Conservation (phyloP, 2,888 invertebrate species). For the Loripinus fragilis region DNA sequence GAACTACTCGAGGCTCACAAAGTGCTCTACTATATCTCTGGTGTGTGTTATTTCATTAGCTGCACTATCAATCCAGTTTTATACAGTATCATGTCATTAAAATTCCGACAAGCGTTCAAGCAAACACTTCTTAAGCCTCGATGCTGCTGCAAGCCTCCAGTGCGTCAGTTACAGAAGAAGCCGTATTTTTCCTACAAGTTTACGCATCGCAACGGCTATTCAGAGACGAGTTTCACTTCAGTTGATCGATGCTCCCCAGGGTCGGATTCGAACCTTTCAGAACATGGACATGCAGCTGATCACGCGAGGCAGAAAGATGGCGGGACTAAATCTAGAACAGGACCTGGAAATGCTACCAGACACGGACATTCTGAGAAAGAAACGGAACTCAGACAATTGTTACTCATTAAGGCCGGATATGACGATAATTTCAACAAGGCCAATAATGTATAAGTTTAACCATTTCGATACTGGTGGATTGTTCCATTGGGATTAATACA, state of each 20-base stretch:
- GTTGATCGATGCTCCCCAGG: slow-evolving; percentile 51
- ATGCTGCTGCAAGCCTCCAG: slow-evolving; percentile 54
- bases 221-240: slow-evolving; percentile 70
- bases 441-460: too few species aligned
- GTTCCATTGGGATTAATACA: too few species aligned
- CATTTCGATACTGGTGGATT: too few species aligned
- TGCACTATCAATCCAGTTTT: slow-evolving; percentile 96
- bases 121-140: slow-evolving; percentile 83
- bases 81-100: slow-evolving; percentile 97
- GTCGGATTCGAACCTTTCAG: not conserved
- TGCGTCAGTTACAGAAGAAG: slow-evolving; percentile 39
- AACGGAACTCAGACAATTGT: slow-evolving; percentile 40
- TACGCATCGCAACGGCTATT: slow-evolving; percentile 68
- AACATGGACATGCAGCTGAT: slow-evolving; percentile 13
- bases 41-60: slow-evolving; percentile 95
- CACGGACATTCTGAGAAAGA: slow-evolving; percentile 24
- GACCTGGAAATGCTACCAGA: slow-evolving; percentile 36
- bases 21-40: slow-evolving; percentile 91
- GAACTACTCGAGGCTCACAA: slow-evolving; percentile 87
- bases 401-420: slow-evolving; percentile 1
- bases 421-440: slow-evolving; percentile 41
- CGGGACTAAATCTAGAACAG: slow-evolving; percentile 23
- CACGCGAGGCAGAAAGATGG: slow-evolving; percentile 28
- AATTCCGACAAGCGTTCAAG: slow-evolving; percentile 96
- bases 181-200: slow-evolving; percentile 68